Base-by-base conservation (phyloP, 2,113 vertebrate genomes). In the Pteruthius melanotis region DNA sequence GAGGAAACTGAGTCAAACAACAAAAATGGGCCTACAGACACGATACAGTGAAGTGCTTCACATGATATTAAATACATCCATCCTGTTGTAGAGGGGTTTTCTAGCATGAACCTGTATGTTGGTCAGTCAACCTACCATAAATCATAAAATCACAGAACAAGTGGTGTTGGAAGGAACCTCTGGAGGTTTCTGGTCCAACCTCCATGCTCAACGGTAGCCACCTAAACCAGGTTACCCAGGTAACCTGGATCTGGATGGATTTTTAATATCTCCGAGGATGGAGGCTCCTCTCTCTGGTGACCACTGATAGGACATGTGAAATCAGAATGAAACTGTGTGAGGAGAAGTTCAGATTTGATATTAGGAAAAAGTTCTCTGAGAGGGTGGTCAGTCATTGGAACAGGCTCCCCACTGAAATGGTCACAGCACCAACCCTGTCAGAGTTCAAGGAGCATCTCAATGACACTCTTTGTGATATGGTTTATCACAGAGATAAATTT, bases 1-100 rank as follows among this genome's bases (percentile, higher is more conserved):
- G 13, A 75, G 21, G 26, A 24, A 22, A 17, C 28, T 9, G 33
- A 71, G 17, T 10, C 31, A 66, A 77, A 57, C 0, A 2, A 23
- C 16, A 47, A 54, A 35, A 89, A 33, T 11, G 15, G 26, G 50
- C 40, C 23, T n/a, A 27, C 4, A 15, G 39, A 15, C 2, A 1
- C 6, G 14, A 26, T 21, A 11, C 0, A 0, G 23, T 37, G 19
- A 61, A 45, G 28, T 33, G 24, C 0, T 1, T 33, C 28, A 2
- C 8, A 3, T 30, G 7, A 8, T 37, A 33, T 20, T 33, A 37
- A 77, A 40, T 15, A 7, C 27, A 13, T 35, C 22, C 4, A 1
- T 61, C 15, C 53, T 52, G 3, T 74, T 50, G 40, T 28, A 40
- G 40, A 50, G 18, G 10, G 3, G 0, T 1, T 66, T 69, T 79